These are phyloP conservation scores for Conus betulinus DNA, from an alignment of 1,140 invertebrate genomes.

Conservation along the genomic window DNA sequence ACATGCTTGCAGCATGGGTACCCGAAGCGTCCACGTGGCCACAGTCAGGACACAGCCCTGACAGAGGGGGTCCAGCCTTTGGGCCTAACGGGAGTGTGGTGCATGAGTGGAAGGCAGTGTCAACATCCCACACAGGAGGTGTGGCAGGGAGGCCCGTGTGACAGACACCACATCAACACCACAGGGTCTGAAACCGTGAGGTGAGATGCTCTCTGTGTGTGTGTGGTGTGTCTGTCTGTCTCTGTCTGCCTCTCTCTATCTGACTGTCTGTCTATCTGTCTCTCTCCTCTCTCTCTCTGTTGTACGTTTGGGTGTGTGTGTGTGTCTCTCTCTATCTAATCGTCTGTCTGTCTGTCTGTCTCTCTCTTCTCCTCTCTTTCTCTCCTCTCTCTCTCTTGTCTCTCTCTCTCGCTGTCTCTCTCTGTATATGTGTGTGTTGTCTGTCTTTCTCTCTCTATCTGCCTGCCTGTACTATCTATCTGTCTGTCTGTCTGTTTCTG, in stretches of 20 bases:
- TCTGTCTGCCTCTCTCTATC: neutral
- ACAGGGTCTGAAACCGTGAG: too few species aligned
- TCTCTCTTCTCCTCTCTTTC: neutral
- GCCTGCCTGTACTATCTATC: neutral
- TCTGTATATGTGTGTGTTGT: neutral
- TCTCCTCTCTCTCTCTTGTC: neutral
- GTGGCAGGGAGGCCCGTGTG: too few species aligned
- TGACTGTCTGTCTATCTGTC: neutral
- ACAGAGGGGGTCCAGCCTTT: too few species aligned
- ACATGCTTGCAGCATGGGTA: too few species aligned
- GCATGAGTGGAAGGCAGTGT: too few species aligned
- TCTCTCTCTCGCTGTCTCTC: neutral
- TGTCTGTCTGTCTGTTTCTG: neutral
- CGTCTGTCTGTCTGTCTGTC: too few species aligned
- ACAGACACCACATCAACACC: too few species aligned
- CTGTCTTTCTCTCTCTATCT: neutral
- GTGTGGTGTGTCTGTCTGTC: neutral
- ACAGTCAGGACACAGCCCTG: too few species aligned
- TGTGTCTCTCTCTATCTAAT: neutral
- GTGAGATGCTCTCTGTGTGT: neutral
- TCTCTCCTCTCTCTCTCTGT: neutral
- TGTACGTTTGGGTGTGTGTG: neutral
- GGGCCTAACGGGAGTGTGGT: too few species aligned
- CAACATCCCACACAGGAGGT: too few species aligned
- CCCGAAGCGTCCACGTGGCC: too few species aligned